Base-by-base conservation (phyloP, 1,140 invertebrate species). In the Centruroides sculpturatus region DNA sequence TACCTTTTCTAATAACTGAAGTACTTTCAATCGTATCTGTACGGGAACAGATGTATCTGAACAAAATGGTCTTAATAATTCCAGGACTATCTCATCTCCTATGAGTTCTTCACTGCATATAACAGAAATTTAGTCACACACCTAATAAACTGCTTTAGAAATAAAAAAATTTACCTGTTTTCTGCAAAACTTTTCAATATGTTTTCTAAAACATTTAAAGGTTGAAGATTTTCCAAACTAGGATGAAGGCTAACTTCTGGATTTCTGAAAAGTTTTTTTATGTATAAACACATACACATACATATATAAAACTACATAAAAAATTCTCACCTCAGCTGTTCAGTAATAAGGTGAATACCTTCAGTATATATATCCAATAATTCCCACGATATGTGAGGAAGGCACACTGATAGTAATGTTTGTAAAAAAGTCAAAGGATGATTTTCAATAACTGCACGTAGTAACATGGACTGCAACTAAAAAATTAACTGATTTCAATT, bases 1-100 rank as follows among this genome's bases (percentile, higher is more conserved):
- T 59, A 63, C 62, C 53, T 59, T 63, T 59, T 63, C 62, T 11
- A 63, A 13, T 48, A 63, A 34, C 11, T 63, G 62, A 8, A 63
- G 35, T 49, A 63, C 55, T n/a, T 50, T 54, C 5, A 63, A 41
- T 53, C 62, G 56, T 23, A 53, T 23, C 6, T 55, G 46, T 0
- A 63, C 62, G 5, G 41, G 36, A 9, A 63, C 55, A 23, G 50
- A 46, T 35, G 57, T 50, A 53, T 63, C 62, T 56, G 59, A 55
- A 6, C 62, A 63, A 54, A 63, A 63, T 54, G 58, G 52, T 50
- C 59, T 56, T 5, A 63, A 48, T 5, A 56, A 53, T 53, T 63
- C 57, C 10, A 55, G n/a, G 12, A 58, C 62, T 11, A 59, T 36
- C 13, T 59, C 62, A 56, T 59, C 62, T 36, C 56, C 59, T 57